phyloP scores from a whole-genome alignment of 2,888 invertebrate genomes.

The Leucoptera coffeella region DNA sequence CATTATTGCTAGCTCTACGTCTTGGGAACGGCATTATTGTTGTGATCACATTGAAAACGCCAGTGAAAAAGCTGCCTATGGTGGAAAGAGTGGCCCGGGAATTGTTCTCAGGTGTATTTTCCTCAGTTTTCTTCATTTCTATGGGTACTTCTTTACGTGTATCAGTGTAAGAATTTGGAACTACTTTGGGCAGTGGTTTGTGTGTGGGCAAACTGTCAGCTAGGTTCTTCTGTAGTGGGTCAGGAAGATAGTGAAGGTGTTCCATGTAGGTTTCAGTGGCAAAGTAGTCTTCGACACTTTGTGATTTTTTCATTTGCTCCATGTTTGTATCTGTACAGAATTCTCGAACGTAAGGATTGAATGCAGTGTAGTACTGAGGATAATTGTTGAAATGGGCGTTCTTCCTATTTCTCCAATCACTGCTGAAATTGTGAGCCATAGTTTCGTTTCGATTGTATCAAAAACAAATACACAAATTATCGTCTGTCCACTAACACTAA shows the following conservation, averaged over 20 bases:
- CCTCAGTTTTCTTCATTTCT: background rate
- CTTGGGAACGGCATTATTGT: constrained; percentile 20
- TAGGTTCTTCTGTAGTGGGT: constrained; percentile 31
- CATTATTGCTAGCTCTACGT: constrained; percentile 13
- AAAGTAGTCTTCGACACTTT: constrained; percentile 18
- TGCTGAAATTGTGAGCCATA: constrained; percentile 21
- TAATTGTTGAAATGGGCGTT: constrained; percentile 9
- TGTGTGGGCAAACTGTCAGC: constrained; percentile 28
- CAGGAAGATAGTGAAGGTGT: constrained; percentile 23
- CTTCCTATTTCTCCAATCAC: constrained; percentile 23
- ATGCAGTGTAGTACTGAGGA: constrained; percentile 13
- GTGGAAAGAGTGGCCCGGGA: constrained; percentile 13
- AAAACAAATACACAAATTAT: background rate
- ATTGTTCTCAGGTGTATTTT: background rate
- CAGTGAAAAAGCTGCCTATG: constrained; percentile 25
- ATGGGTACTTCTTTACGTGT: background rate
- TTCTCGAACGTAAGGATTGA: constrained; percentile 18
- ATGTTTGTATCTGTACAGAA: constrained; percentile 19
- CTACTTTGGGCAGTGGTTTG: background rate
- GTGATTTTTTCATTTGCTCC: constrained; percentile 10
- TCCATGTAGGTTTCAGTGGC: constrained; percentile 20
- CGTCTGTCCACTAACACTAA: background rate
- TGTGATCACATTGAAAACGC: constrained; percentile 23
- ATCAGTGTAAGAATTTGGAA: no score
- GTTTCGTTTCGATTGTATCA: constrained; percentile 8